A percentile compares a stretch with the other conserved stretches of the same genome.
Conservation (phyloP, 2,888 invertebrate genomes). For the Volucella zonaria region DNA sequence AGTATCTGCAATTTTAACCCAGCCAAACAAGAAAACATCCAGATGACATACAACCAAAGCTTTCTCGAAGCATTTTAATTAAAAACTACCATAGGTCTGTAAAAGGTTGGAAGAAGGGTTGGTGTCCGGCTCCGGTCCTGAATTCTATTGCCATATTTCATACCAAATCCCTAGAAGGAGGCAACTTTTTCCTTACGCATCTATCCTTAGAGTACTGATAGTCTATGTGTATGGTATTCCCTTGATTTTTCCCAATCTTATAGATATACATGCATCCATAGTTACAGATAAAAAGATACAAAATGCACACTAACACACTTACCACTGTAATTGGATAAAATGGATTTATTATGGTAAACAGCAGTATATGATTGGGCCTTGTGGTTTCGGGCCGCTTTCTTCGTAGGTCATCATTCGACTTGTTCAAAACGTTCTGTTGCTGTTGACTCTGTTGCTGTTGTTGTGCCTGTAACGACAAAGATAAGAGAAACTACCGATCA, state of each 20-base stretch:
- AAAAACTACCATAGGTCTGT: slow-evolving; percentile 54
- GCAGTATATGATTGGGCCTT: slow-evolving; percentile 96
- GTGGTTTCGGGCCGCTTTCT: slow-evolving; percentile 91
- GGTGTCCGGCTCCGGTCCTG: background rate
- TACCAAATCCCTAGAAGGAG: slow-evolving; percentile 10
- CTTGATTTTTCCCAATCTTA: background rate
- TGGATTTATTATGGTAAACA: slow-evolving; percentile 98
- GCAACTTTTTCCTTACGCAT: slow-evolving; percentile 27
- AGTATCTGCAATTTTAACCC: slow-evolving; percentile 16
- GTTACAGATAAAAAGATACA: background rate
- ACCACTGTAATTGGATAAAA: slow-evolving; percentile 99
- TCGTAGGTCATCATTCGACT: slow-evolving; percentile 86
- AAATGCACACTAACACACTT: slow-evolving; percentile 84
- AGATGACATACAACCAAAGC: slow-evolving; percentile 65
- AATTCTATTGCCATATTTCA: slow-evolving; percentile 40
- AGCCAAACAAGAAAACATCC: slow-evolving; percentile 54
- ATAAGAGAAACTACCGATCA: slow-evolving; percentile 20
- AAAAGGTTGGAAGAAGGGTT: background rate
- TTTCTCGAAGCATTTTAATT: slow-evolving; percentile 67
- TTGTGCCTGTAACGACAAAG: slow-evolving; percentile 78
- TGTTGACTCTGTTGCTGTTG: slow-evolving; percentile 81
- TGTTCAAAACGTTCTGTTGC: slow-evolving; percentile 80
- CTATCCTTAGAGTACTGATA: background rate
- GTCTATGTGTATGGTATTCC: too few relatives aligned
- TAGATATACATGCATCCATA: background rate